A percentile compares a stretch with the other conserved stretches of the same genome.
These are phyloP conservation scores for Chymomyza procnemis DNA, from an alignment of 2,888 invertebrate genomes.

Conservation along the genomic window DNA sequence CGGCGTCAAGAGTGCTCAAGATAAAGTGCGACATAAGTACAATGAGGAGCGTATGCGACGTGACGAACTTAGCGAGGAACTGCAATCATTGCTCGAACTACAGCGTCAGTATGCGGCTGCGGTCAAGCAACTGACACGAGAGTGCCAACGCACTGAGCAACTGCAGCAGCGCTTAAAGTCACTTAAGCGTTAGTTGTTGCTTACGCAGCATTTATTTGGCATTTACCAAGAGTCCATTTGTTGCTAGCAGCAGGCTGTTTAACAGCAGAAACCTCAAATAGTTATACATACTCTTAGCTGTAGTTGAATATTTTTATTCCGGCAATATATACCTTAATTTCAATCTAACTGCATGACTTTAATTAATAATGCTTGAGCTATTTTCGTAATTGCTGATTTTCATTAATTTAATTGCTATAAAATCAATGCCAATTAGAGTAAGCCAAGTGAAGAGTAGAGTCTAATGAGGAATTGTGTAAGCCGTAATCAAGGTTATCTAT, in stretches of 20 bases:
- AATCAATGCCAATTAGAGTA: neutral
- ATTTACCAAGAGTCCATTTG: neutral
- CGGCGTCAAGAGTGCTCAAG: constrained; percentile 91
- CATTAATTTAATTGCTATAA: neutral
- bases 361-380: neutral
- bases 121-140: constrained; percentile 87
- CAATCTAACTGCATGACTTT: neutral
- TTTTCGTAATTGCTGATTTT: neutral
- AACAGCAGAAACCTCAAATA: neutral
- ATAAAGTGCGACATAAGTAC: constrained; percentile 84
- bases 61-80: constrained; percentile 83
- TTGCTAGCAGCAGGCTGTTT: neutral
- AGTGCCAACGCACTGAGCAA: constrained; percentile 85
- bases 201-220: neutral
- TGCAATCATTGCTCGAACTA: constrained; percentile 83
- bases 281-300: neutral
- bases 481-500: neutral
- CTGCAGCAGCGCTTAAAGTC: constrained; percentile 76
- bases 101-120: constrained; percentile 88
- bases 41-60: constrained; percentile 84
- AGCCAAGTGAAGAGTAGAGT: neutral
- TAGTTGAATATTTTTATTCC: neutral
- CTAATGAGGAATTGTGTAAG: neutral
- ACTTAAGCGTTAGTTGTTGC: constrained; percentile 51
- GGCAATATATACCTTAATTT: neutral